These are phyloP conservation scores for Synergus gifuensis DNA, from an alignment of 2,888 invertebrate species.

Conservation along the genomic window DNA sequence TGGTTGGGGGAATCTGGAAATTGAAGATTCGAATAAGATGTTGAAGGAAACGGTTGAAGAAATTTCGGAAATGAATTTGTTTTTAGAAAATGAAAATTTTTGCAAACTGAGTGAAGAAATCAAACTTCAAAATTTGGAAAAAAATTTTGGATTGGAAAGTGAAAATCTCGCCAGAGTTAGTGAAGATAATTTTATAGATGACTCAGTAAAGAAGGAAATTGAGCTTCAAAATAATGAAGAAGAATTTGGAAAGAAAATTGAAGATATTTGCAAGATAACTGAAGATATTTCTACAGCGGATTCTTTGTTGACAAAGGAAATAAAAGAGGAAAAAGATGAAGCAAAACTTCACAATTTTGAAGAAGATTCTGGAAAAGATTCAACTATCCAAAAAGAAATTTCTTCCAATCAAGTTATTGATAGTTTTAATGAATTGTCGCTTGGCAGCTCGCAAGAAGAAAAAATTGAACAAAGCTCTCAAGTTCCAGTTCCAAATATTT, in stretches of 20 bases:
- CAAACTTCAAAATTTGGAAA: neutral
- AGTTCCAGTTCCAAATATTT: neutral
- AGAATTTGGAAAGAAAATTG: neutral
- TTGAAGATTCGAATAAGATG: neutral
- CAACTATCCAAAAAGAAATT: neutral
- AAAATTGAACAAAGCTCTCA: neutral
- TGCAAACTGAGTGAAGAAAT: neutral
- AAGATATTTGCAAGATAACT: neutral
- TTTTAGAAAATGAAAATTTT: neutral
- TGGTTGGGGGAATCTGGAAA: neutral
- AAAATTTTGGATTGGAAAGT: neutral
- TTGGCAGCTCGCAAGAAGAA: neutral
- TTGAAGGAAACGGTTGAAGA: neutral
- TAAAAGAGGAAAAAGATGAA: neutral
- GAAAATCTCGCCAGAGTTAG: neutral
- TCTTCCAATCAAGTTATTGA: neutral
- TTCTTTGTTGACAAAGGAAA: neutral
- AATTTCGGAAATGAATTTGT: neutral
- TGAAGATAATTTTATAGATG: neutral
- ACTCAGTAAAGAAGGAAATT: neutral
- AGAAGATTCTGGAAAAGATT: neutral
- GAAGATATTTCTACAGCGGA: neutral
- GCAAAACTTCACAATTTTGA: neutral
- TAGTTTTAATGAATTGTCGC: neutral
- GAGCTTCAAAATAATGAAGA: neutral